Base-by-base conservation (phyloP, 1,140 invertebrate genomes). In the Homalodisca vitripennis region DNA sequence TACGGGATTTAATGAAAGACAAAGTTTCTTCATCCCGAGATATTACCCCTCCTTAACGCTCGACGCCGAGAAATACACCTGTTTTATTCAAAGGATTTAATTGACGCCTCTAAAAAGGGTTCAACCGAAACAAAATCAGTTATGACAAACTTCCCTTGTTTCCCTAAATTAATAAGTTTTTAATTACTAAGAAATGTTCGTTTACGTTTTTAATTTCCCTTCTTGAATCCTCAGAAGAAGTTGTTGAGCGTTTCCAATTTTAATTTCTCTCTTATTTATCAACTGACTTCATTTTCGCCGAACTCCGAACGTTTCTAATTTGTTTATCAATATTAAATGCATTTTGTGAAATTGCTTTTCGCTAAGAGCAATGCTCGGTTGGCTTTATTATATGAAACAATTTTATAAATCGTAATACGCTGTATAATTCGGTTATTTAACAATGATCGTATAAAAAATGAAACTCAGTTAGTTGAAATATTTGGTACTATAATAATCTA, bases 81-180 rank as follows among this genome's bases (percentile, higher is more conserved):
- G 55, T 60, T 60, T 60, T 60, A 60, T 60, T 60, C 55, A 60
- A 60, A 60, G 55, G 22, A 60, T 60, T 60, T 60, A 60, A 60
- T 60, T 60, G 55, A 60, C 55, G 55, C 55, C 55, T 60, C 55
- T 6, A 29, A 60, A 60, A 60, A 26, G 55, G 55, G 26, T 60
- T 26, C n/a, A 51, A 60, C 22, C 3, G 24, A 30, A 60, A 60
- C 24, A 60, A 60, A 60, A 60, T 60, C 55, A 60, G 55, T 60
- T 60, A 60, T 60, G 55, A 60, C 55, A 60, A 60, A 60, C 24
- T 60, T 60, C 55, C 27, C 55, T 60, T 60, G 55, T 60, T 60
- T 60, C 55, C 27, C 24, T 60, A 60, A 60, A 60, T 60, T 60
- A 60, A 60, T 60, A 60, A 60, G 55, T 60, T 60, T 60, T 60